Conservation (phyloP, 2,888 invertebrate species). For the Himalopsyche tibetana region DNA sequence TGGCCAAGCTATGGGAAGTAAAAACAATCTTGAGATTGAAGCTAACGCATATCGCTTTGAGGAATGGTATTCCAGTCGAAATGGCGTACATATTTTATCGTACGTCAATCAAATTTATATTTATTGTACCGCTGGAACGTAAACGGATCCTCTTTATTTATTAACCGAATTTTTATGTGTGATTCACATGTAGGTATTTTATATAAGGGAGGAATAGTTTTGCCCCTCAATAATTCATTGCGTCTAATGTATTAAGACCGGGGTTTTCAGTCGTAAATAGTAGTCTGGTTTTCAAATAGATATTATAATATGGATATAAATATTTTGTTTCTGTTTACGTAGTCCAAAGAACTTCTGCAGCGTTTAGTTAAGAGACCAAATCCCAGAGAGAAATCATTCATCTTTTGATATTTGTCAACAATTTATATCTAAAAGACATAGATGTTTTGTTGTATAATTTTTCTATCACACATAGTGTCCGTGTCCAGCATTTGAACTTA, state of each 20-base stretch:
- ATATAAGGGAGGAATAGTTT: background rate
- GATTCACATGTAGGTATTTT: conserved; percentile 10
- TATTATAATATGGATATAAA: background rate
- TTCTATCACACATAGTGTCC: too few relatives aligned
- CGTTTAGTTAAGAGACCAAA: too few relatives aligned
- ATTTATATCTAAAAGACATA: too few relatives aligned
- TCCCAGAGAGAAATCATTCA: too few relatives aligned
- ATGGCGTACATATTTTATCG: conserved; percentile 20
- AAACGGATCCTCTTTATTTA: conserved; percentile 18
- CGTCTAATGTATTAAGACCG: conserved; percentile 16
- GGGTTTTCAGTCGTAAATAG: background rate
- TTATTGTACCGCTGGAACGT: conserved; percentile 9
- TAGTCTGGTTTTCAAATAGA: background rate
- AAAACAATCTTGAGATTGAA: background rate
- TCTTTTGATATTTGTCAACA: too few relatives aligned
- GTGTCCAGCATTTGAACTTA: too few relatives aligned
- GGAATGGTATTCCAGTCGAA: background rate
- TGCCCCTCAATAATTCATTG: conserved; percentile 6
- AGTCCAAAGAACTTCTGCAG: too few relatives aligned
- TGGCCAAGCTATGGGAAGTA: background rate
- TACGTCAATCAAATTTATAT: conserved; percentile 28
- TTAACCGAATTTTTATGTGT: conserved; percentile 28
- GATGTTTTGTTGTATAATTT: too few relatives aligned
- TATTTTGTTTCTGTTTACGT: too few relatives aligned
- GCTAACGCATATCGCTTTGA: background rate